phyloP scores from a whole-genome alignment of 2,113 vertebrate genomes.

The Dipodomys spectabilis region DNA sequence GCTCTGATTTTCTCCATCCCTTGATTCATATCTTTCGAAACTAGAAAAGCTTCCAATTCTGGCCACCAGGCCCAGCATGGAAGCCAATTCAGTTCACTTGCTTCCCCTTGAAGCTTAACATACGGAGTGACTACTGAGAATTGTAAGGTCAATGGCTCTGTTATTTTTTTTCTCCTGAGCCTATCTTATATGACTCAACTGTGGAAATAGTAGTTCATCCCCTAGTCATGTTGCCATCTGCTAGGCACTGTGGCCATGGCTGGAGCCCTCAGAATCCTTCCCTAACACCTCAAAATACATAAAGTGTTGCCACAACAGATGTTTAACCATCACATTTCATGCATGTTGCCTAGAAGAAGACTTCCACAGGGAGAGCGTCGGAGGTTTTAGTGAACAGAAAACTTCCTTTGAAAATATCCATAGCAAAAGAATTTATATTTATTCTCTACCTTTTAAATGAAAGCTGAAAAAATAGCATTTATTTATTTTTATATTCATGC shows the following conservation, averaged over 20 bases:
- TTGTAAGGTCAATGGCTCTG: background rate
- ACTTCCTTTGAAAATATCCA: conserved; percentile 45
- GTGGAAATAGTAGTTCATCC: conserved; percentile 1
- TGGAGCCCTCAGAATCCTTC: background rate
- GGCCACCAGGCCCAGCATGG: background rate
- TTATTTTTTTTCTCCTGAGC: background rate
- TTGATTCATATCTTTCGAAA: conserved; percentile 24
- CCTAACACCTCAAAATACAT: conserved; percentile 47
- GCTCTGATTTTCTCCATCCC: conserved; percentile 23
- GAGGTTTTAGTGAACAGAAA: background rate
- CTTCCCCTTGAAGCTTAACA: background rate
- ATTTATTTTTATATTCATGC: conserved; percentile 57
- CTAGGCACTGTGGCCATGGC: conserved; percentile 43
- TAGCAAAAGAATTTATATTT: background rate
- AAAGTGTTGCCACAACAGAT: conserved; percentile 58
- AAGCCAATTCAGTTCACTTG: background rate
- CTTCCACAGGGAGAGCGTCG: conserved; percentile 46
- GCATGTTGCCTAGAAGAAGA: conserved; percentile 50
- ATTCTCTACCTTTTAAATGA: background rate
- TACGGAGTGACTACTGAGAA: background rate
- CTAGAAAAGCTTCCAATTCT: background rate
- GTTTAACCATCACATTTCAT: conserved; percentile 66
- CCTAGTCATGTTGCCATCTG: conserved; percentile 64
- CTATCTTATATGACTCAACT: background rate
- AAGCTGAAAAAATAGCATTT: conserved; percentile 20